A percentile compares a stretch with the other conserved stretches of the same genome.
Conservation (phyloP, 2,113 vertebrate genomes). For the Proterorhinus semilunaris region DNA sequence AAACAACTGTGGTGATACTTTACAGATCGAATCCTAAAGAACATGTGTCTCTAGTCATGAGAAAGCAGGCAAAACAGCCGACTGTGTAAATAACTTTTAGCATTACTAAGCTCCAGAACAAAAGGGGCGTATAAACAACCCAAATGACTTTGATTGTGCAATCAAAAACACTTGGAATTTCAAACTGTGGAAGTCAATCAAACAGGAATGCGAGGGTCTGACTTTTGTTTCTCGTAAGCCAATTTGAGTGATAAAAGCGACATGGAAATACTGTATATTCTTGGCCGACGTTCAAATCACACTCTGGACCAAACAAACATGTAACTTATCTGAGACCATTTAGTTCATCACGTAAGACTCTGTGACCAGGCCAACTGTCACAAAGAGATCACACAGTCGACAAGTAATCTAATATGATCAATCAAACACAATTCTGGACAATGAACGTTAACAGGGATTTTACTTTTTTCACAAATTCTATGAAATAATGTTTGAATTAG, state of each 20-base stretch:
- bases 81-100: slow-evolving; percentile 4
- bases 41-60: slow-evolving; percentile 9
- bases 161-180: slow-evolving; percentile 28
- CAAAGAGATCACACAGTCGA: neutral
- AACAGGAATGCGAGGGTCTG: slow-evolving; percentile 16
- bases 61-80: slow-evolving; percentile 9
- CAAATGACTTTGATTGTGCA: slow-evolving; percentile 35
- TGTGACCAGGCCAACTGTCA: neutral
- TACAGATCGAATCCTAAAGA: neutral
- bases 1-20: too few species aligned
- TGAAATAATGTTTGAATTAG: too few species aligned
- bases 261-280: neutral
- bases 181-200: slow-evolving; percentile 31
- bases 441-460: too few species aligned
- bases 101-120: slow-evolving; percentile 22
- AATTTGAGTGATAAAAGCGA: neutral
- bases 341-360: slow-evolving; percentile 1
- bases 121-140: slow-evolving; percentile 18
- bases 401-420: neutral
- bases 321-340: neutral
- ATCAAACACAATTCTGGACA: neutral
- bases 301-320: neutral
- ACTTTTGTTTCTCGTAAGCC: neutral
- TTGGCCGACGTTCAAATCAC: neutral
- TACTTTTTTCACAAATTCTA: too few species aligned